Evolutionary conservation across 2,113 vertebrate genomes (phyloP).

Genomic region (Nettapus auritus): DNA sequence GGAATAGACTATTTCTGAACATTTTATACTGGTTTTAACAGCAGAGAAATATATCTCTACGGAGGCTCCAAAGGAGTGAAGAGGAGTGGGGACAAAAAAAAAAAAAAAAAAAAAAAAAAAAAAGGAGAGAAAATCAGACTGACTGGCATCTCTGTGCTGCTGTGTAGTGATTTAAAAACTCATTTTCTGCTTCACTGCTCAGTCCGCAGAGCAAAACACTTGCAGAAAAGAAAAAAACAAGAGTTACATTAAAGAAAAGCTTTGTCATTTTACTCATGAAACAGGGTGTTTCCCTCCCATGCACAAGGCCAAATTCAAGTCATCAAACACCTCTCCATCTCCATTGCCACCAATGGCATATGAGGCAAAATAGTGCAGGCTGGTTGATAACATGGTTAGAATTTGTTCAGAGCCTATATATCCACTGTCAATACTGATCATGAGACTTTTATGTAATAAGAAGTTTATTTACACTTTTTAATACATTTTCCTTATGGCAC

Average conservation of each 20-base stretch:
- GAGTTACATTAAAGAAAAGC: conserved; percentile 34
- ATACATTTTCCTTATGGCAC: background rate
- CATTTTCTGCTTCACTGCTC: conserved; percentile 74
- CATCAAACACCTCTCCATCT: background rate
- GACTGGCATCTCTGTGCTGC: conserved; percentile 32
- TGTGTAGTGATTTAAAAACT: conserved; percentile 67
- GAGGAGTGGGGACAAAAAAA: accelerated
- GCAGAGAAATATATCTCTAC: background rate
- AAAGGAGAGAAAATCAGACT: background rate
- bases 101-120: background rate
- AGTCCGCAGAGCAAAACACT: conserved; percentile 61
- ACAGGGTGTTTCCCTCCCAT: background rate
- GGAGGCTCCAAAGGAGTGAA: background rate
- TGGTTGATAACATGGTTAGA: background rate
- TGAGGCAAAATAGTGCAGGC: background rate
- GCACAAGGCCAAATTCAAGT: background rate
- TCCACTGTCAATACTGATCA: background rate
- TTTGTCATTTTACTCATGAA: background rate
- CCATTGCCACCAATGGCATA: background rate
- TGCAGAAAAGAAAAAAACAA: conserved; percentile 43
- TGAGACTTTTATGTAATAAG: background rate
- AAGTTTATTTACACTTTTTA: background rate
- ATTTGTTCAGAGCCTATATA: background rate
- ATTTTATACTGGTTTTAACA: background rate
- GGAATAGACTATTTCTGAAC: background rate